These are phyloP conservation scores for Holocentrus rufus DNA, from an alignment of 2,797 vertebrate genomes.

Conservation along the genomic window DNA sequence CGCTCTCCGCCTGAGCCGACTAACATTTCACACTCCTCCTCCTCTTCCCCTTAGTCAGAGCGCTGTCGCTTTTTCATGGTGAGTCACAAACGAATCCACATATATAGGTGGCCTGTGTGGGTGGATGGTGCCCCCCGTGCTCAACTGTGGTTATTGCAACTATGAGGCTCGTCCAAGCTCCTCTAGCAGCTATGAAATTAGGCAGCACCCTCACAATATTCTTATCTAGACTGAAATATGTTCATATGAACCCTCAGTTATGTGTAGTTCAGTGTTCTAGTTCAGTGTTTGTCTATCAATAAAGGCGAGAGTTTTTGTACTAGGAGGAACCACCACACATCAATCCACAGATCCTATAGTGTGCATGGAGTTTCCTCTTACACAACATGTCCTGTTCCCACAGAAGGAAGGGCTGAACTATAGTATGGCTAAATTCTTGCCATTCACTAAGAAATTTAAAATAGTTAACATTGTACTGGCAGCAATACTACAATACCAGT, in stretches of 20 bases:
- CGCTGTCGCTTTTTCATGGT: conserved; percentile 55
- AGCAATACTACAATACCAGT: conserved; percentile 11
- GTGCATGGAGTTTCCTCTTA: background rate
- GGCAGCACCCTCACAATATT: conserved; percentile 49
- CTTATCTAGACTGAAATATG: conserved; percentile 35
- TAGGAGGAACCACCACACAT: conserved; percentile 20
- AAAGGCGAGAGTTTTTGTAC: conserved; percentile 16
- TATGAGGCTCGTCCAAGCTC: conserved; percentile 44
- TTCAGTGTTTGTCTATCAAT: conserved; percentile 12
- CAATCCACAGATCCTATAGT: conserved; percentile 19
- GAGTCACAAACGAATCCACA: conserved; percentile 72
- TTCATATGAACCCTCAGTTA: conserved; percentile 37
- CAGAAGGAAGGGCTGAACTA: background rate
- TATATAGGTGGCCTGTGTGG: conserved; percentile 76
- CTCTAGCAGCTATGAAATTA: conserved; percentile 28
- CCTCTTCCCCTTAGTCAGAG: conserved; percentile 70
- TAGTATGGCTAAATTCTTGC: background rate
- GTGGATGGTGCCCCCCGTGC: conserved; percentile 75
- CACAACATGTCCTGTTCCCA: conserved; percentile 19
- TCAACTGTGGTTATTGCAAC: conserved; percentile 70
- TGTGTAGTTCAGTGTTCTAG: conserved; percentile 28
- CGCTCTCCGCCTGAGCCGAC: conserved; percentile 48
- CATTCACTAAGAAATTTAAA: conserved; percentile 13
- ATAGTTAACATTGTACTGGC: background rate
- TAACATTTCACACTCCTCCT: conserved; percentile 70